Conservation (phyloP, 1,140 invertebrate species). For the Drosophila busckii region DNA sequence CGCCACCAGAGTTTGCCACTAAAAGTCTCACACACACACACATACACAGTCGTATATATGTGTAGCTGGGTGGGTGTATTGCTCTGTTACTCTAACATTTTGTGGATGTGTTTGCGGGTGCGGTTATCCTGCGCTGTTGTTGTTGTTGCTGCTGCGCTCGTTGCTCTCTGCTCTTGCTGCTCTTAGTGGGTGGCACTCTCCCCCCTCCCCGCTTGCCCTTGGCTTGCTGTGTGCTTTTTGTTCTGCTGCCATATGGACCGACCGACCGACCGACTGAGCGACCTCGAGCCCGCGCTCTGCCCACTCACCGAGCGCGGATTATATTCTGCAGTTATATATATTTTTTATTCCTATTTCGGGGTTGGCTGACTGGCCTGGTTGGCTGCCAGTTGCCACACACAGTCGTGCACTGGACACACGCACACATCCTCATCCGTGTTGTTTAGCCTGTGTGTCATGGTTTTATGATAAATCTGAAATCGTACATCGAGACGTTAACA, state of each 20-base stretch:
- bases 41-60: background rate
- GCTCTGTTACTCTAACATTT: too few species aligned
- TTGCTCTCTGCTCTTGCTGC: constrained; percentile 23
- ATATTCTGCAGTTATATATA: constrained; percentile 26
- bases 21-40: constrained; percentile 49
- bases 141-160: constrained; percentile 26
- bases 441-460: constrained; percentile 75
- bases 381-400: constrained; percentile 12
- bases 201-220: constrained; percentile 28
- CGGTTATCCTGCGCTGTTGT: too few species aligned
- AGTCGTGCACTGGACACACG: constrained; percentile 70
- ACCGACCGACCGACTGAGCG: constrained; percentile 10
- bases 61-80: constrained; percentile 21
- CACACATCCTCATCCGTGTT: too few species aligned
- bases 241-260: constrained; percentile 31
- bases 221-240: constrained; percentile 68
- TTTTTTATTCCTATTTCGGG: constrained; percentile 66
- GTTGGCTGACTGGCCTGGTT: constrained; percentile 60
- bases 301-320: constrained; percentile 71
- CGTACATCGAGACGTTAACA: constrained; percentile 78
- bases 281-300: too few species aligned
- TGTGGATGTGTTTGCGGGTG: constrained; percentile 33
- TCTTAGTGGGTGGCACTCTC: constrained; percentile 39
- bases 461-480: constrained; percentile 79
- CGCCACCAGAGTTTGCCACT: constrained; percentile 77